Conservation (phyloP, 2,888 invertebrate genomes). For the Flexamia atlantica region DNA sequence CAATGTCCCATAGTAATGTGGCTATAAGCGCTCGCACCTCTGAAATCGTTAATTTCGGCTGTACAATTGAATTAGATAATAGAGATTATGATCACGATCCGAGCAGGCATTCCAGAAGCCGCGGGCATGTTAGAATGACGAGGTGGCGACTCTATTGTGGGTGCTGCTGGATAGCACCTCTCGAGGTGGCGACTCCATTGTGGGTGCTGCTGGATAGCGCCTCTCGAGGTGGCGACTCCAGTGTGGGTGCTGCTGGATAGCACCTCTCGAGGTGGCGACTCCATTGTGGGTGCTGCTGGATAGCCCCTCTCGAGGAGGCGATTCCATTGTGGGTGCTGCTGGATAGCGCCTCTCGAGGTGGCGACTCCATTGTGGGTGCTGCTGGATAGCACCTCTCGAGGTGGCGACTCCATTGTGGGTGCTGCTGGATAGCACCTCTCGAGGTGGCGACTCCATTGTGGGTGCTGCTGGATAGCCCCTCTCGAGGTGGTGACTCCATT, state of each 20-base stretch:
- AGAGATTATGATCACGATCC: conserved; percentile 61
- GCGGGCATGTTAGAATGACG: conserved; percentile 23
- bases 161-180: too few species aligned
- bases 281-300: neutral
- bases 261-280: neutral
- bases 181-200: neutral
- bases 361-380: too few species aligned
- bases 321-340: too few species aligned
- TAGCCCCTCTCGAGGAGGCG: too few species aligned
- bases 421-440: too few species aligned
- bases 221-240: neutral
- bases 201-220: neutral
- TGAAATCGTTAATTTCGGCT: conserved; percentile 61
- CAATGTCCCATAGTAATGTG: conserved; percentile 43
- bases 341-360: too few species aligned
- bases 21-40: conserved; percentile 10
- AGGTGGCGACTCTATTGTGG: neutral
- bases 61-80: conserved; percentile 64
- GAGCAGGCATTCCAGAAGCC: conserved; percentile 42
- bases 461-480: too few species aligned
- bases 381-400: too few species aligned
- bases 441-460: too few species aligned
- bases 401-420: too few species aligned
- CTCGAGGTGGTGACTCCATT: too few species aligned
- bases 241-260: neutral